Conservation (phyloP, 1,140 invertebrate genomes). For the Harpegnathos saltator region DNA sequence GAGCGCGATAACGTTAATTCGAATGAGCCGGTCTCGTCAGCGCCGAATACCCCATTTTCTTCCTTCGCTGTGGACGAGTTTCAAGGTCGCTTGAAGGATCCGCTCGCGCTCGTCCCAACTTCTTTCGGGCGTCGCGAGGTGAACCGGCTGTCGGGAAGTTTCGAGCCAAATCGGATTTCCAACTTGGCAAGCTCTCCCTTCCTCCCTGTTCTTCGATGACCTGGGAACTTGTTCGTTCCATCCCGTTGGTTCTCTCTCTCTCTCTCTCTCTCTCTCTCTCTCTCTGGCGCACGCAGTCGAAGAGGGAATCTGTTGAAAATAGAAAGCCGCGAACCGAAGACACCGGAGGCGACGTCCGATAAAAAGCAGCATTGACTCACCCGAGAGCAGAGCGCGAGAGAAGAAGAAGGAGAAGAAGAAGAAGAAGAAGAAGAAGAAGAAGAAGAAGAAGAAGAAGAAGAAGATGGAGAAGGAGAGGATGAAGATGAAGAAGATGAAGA, state of each 20-base stretch:
- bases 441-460: neutral
- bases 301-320: conserved; percentile 48
- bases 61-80: conserved; percentile 40
- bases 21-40: neutral
- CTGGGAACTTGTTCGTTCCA: conserved; percentile 40
- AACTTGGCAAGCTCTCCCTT: conserved; percentile 40
- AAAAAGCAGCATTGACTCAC: conserved; percentile 61
- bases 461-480: conserved; percentile 11
- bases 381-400: conserved; percentile 20
- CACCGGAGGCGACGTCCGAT: conserved; percentile 9
- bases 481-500: conserved; percentile 22
- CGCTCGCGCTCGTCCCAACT: conserved; percentile 32
- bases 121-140: conserved; percentile 21
- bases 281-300: too few relatives aligned
- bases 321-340: conserved; percentile 50
- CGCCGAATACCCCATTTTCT: conserved; percentile 28
- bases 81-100: conserved; percentile 63
- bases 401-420: conserved; percentile 8
- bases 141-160: conserved; percentile 45
- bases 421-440: neutral
- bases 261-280: neutral
- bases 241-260: neutral
- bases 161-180: conserved; percentile 60
- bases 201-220: neutral
- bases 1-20: conserved; percentile 2